Conservation (phyloP, 2,797 vertebrate species). For the Morus bassanus region DNA sequence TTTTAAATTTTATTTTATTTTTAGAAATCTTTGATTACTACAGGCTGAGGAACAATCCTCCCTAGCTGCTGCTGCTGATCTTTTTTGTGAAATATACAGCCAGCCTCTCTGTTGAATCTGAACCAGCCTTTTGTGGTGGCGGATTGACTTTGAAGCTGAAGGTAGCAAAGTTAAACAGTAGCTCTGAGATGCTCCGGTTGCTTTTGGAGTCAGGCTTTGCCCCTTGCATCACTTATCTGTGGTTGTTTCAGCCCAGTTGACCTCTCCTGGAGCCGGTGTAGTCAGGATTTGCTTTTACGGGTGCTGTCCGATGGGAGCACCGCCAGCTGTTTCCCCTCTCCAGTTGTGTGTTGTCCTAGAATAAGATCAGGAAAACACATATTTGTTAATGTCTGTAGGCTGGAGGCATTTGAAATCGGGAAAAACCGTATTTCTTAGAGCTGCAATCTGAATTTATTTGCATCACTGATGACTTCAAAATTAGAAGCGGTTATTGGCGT, state of each 20-base stretch:
- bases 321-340: background rate
- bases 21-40: background rate
- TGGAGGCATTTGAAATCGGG: background rate
- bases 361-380: background rate
- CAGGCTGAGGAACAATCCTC: background rate
- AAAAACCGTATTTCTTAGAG: background rate
- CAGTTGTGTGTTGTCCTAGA: background rate
- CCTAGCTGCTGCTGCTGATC: background rate
- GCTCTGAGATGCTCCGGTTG: background rate
- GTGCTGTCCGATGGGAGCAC: background rate
- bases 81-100: background rate
- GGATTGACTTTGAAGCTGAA: background rate
- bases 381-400: background rate
- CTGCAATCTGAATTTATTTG: background rate
- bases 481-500: background rate
- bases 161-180: rapidly evolving
- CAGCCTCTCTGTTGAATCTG: background rate
- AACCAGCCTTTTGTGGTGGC: no score
- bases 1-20: background rate
- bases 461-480: background rate
- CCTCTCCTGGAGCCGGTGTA: rapidly evolving
- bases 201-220: background rate
- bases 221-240: rapidly evolving
- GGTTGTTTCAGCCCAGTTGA: background rate
- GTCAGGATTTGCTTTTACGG: background rate